Percentiles rank a stretch among this genome's conserved stretches.
phyloP scores from a whole-genome alignment of 2,113 vertebrate genomes.

The Chauna torquata region DNA sequence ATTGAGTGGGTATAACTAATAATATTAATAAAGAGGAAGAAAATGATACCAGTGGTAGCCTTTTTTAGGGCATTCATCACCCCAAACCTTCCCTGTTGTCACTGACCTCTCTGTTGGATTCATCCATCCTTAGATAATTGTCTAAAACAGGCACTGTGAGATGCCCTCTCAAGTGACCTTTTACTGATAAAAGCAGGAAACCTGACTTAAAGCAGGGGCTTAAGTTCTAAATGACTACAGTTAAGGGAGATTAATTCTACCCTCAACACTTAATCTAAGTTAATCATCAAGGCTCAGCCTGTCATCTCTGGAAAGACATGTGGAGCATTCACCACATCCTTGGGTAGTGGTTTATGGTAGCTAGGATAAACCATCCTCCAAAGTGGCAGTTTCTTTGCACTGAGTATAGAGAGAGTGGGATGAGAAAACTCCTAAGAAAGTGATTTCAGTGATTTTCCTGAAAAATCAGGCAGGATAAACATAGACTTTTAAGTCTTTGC shows the following conservation, averaged over 20 bases:
- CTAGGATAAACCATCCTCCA: background rate
- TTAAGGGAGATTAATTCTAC: constrained; percentile 17
- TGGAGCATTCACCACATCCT: background rate
- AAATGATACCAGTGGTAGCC: background rate
- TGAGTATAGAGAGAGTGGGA: background rate
- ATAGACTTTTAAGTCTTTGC: background rate
- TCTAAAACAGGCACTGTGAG: constrained; percentile 8
- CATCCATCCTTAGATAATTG: background rate
- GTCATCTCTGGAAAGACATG: background rate
- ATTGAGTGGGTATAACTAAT: background rate
- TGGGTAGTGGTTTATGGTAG: background rate
- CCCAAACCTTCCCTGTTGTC: background rate
- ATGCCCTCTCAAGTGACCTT: constrained; percentile 13
- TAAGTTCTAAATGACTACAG: background rate
- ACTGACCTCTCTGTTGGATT: background rate
- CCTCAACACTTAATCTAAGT: background rate
- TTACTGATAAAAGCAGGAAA: constrained; percentile 31
- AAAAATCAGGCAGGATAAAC: background rate
- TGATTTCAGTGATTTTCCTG: background rate
- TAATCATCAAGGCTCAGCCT: constrained; percentile 13
- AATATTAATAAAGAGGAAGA: background rate
- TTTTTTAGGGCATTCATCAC: background rate
- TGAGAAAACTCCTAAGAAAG: background rate
- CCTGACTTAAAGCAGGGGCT: constrained; percentile 19
- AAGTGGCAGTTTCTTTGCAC: background rate